Evolutionary conservation across 2,113 vertebrate genomes (phyloP), one percentile per base, ranked within the genome.

Genomic region (Astur gentilis): DNA sequence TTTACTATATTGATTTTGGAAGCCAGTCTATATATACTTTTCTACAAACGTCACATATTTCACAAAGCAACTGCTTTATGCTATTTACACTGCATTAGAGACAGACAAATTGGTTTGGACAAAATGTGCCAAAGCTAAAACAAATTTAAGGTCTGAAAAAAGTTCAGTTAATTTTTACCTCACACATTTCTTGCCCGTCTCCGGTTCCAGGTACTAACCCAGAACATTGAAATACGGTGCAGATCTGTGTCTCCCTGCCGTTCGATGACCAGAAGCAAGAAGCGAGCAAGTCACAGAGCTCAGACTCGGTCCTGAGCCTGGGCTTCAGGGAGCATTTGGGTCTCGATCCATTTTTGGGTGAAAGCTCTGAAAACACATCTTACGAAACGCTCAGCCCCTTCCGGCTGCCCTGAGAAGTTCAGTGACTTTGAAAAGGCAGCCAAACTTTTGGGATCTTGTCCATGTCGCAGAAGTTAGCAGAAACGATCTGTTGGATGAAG

Each of bases 1-100:
- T 61, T 93, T 83, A 49, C 44, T 76, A 6, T 36, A 97, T 93
- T 84, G 96, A 96, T 97, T 97, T 93, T 91, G 92, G 96, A 97
- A 75, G 64, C 62, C 87, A 86, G 25, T 76, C 57, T 52, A 3
- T 32, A 64, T 78, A 67, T 36, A 36, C 47, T 83, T 92, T 71
- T 90, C 70, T 66, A 49, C 83, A 83, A 81, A 85, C 11, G 3
- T 89, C 95, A 85, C 66, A 36, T 82, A 90, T 90, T 96, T 96
- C 95, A 94, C 91, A 76, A 55, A 90, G 93, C 50, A 55, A 89
- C 80, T 84, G 76, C n/a, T 91, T 76, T 77, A 79, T 61, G 70
- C 79, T 89, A 6, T 95, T 97, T 87, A 70, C 87, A 45, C 29
- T 55, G 67, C 76, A 78, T 57, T 82, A 85, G 55, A 52, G 69